These are phyloP conservation scores for Paedocypris sp. DNA, from an alignment of 2,113 vertebrate genomes.

Conservation along the genomic window DNA sequence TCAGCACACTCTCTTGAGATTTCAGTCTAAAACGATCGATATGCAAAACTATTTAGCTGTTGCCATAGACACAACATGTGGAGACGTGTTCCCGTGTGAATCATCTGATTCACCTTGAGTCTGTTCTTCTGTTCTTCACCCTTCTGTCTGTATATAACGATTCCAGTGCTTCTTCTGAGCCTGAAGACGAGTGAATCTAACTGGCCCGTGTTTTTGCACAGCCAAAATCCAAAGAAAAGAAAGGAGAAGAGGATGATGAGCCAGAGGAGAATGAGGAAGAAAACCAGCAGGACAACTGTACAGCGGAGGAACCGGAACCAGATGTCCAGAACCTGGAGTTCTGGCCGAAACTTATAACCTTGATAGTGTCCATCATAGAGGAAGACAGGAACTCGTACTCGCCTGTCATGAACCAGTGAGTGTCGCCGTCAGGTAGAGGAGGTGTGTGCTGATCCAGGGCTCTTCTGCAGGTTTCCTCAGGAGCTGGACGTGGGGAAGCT, in stretches of 20 bases:
- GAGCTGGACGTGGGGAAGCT: conserved; percentile 89
- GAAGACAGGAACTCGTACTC: conserved; percentile 93
- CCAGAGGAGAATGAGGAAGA: conserved; percentile 49
- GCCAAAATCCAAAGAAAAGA: conserved; percentile 38
- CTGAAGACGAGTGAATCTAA: too few species aligned
- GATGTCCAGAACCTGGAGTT: conserved; percentile 92
- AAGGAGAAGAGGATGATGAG: conserved; percentile 60
- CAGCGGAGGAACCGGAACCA: conserved; percentile 81
- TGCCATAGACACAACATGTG: too few species aligned
- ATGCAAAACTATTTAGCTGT: too few species aligned
- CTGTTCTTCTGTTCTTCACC: too few species aligned
- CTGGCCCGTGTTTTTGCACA: too few species aligned
- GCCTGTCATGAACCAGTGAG: conserved; percentile 87
- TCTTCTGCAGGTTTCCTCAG: conserved; percentile 71
- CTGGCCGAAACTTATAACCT: conserved; percentile 96
- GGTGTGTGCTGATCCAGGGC: neutral
- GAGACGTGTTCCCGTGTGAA: too few species aligned
- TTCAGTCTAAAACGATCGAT: too few species aligned
- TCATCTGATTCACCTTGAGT: too few species aligned
- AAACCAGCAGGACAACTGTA: conserved; percentile 22
- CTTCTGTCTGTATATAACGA: neutral
- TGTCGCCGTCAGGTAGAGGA: conserved; percentile 12
- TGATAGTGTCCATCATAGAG: conserved; percentile 96
- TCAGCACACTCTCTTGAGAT: too few species aligned
- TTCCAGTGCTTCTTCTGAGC: too few species aligned